phyloP scores from a whole-genome alignment of 2,113 vertebrate species.

The Pelodiscus sinensis region DNA sequence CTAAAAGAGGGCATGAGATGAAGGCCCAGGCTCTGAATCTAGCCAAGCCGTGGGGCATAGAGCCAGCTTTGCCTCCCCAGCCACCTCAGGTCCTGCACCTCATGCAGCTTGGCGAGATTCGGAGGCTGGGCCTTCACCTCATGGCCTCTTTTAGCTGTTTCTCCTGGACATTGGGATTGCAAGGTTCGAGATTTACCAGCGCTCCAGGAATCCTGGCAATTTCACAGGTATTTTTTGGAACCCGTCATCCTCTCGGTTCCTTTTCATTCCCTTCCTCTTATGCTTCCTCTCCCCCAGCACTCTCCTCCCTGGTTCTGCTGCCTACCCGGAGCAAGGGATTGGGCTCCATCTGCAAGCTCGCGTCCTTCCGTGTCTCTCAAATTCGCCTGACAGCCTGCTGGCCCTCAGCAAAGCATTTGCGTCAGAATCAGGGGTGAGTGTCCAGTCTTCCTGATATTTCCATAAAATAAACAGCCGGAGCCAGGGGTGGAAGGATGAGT shows the following conservation, averaged over 20 bases:
- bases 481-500: slow-evolving; percentile 20
- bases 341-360: accelerated
- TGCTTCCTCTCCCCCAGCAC: accelerated
- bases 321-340: not conserved
- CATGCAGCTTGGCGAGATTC: not conserved
- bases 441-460: not conserved
- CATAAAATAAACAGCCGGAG: slow-evolving; percentile 6
- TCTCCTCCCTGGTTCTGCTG: accelerated
- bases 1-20: not conserved
- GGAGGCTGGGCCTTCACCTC: not conserved
- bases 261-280: not conserved
- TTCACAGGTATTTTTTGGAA: not conserved
- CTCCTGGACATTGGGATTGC: not conserved
- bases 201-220: not conserved
- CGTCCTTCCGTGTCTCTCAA: accelerated
- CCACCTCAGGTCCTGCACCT: not conserved
- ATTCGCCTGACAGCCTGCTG: not conserved
- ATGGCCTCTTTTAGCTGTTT: not conserved
- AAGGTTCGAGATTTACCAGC: not conserved
- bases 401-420: not conserved
- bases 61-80: not conserved
- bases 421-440: not conserved
- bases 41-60: not conserved
- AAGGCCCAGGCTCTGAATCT: not conserved
- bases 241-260: not conserved